Evolutionary conservation across 1,140 invertebrate species (phyloP).

Genomic region (Drosophila seguyi): DNA sequence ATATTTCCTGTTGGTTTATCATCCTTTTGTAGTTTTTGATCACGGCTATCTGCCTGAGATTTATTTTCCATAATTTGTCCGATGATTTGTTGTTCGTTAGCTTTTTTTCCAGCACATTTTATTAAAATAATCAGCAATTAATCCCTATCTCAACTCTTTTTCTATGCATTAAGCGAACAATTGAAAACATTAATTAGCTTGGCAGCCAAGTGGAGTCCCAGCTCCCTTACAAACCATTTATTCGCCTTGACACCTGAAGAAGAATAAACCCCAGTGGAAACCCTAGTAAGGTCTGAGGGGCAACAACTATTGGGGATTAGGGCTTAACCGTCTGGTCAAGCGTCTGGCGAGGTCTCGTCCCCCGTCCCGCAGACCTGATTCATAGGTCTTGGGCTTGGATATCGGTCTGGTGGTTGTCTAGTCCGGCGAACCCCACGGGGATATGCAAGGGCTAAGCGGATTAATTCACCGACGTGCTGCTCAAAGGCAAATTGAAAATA

Average conservation of each 20-base stretch:
- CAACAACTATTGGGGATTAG: slow-evolving; percentile 75
- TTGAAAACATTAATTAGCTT: slow-evolving; percentile 65
- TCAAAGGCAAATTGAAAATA: slow-evolving; percentile 46
- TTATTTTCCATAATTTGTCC: slow-evolving; percentile 5
- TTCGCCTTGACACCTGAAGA: slow-evolving; percentile 62
- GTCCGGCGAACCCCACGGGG: slow-evolving; percentile 57
- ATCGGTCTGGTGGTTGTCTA: slow-evolving; percentile 64
- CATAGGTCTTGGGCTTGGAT: slow-evolving; percentile 16
- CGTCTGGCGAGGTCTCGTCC: slow-evolving; percentile 49
- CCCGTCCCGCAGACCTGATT: slow-evolving; percentile 22
- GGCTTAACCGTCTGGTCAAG: slow-evolving; percentile 76
- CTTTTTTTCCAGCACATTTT: not conserved
- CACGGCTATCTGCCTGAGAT: not conserved
- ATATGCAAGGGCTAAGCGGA: slow-evolving; percentile 68
- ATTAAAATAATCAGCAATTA: slow-evolving; percentile 19
- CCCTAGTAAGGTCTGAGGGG: slow-evolving; percentile 54
- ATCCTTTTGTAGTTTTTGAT: not conserved
- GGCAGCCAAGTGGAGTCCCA: slow-evolving; percentile 21
- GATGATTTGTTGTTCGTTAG: slow-evolving; percentile 13
- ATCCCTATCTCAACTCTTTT: slow-evolving; percentile 24
- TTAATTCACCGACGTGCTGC: slow-evolving; percentile 76
- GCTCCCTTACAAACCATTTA: slow-evolving; percentile 50
- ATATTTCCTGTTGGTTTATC: not conserved
- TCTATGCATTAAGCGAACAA: slow-evolving; percentile 34
- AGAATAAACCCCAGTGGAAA: slow-evolving; percentile 35